Conservation (phyloP, 2,888 invertebrate species). For the Calameuta idolon region DNA sequence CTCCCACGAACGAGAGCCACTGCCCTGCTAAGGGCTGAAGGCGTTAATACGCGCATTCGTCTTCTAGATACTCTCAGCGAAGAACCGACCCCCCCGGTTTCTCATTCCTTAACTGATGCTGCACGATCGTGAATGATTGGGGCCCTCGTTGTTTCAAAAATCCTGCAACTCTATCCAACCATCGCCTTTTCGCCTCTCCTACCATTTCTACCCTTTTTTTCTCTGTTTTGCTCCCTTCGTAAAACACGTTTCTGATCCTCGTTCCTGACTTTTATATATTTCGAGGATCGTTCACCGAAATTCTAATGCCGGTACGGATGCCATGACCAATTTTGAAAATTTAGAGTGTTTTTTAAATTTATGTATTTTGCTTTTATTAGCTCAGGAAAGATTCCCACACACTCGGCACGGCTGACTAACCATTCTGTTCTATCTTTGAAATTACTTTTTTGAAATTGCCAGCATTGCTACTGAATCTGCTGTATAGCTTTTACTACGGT, state of each 20-base stretch:
- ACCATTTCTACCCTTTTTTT: neutral
- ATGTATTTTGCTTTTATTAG: neutral
- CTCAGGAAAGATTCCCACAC: neutral
- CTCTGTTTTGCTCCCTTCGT: neutral
- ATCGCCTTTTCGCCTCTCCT: neutral
- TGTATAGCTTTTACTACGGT: neutral
- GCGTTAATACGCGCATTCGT: conserved; percentile 21
- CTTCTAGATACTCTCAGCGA: conserved; percentile 17
- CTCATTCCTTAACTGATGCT: conserved; percentile 8
- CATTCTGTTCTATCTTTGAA: neutral
- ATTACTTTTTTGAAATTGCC: neutral
- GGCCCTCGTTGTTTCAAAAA: neutral
- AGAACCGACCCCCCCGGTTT: neutral
- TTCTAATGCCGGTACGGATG: neutral
- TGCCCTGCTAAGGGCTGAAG: neutral
- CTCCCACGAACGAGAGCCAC: neutral
- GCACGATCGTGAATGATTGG: conserved; percentile 13
- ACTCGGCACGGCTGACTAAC: neutral
- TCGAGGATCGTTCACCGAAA: neutral
- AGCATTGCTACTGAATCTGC: neutral
- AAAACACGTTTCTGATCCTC: neutral
- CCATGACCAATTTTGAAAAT: too few relatives aligned
- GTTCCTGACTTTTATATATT: neutral
- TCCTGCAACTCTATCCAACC: neutral
- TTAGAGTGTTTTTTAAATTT: neutral